phyloP scores from a whole-genome alignment of 2,888 invertebrate genomes.

The Nephrotoma appendiculata region DNA sequence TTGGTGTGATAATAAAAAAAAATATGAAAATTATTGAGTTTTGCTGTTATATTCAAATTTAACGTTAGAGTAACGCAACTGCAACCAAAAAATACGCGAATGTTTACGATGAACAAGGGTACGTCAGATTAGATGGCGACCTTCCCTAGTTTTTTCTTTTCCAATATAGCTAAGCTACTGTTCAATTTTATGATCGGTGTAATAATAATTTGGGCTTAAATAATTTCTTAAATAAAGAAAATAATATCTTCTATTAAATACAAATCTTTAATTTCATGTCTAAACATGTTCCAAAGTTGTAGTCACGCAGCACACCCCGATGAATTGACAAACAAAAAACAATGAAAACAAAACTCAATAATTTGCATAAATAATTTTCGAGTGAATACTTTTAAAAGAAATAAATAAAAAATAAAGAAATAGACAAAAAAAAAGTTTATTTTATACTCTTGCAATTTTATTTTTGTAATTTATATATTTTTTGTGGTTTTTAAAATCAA shows the following conservation, averaged over 20 bases:
- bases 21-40: not conserved
- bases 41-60: not conserved
- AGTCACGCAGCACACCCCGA: not conserved
- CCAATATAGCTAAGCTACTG: not conserved
- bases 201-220: not conserved
- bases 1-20: not conserved
- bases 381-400: not conserved
- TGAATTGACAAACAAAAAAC: not conserved
- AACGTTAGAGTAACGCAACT: not conserved
- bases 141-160: not conserved
- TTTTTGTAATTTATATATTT: not conserved
- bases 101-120: not conserved
- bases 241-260: not conserved
- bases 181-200: not conserved
- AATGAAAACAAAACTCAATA: not conserved
- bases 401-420: not conserved
- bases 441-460: not conserved
- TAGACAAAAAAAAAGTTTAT: not conserved
- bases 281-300: not conserved
- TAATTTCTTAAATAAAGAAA: not conserved
- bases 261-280: not conserved
- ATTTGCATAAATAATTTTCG: not conserved
- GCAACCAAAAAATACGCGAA: not conserved
- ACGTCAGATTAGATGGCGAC: not conserved
- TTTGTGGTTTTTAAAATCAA: not conserved